phyloP scores from a whole-genome alignment of 2,113 vertebrate species.

The Periophthalmus modestus region DNA sequence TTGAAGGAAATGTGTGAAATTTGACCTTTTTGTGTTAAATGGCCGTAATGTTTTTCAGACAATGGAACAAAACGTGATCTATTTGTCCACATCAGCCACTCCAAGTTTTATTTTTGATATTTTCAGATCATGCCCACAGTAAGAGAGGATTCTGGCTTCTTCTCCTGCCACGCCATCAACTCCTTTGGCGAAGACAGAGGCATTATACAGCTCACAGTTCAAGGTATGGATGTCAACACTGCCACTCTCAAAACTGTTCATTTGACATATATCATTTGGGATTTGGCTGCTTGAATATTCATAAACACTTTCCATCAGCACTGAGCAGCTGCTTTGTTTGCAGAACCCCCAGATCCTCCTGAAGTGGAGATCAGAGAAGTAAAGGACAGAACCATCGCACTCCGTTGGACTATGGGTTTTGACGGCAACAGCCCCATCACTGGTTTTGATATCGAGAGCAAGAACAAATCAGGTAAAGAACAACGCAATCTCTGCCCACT shows the following conservation, averaged over 20 bases:
- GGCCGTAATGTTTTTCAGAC: no score
- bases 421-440: slow-evolving; percentile 98
- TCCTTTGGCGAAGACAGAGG: slow-evolving; percentile 97
- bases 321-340: neutral
- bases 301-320: neutral
- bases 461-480: slow-evolving; percentile 92
- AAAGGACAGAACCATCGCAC: slow-evolving; percentile 92
- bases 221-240: slow-evolving; percentile 80
- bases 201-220: slow-evolving; percentile 97
- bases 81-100: no score
- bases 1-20: no score
- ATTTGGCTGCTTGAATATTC: neutral
- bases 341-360: slow-evolving; percentile 95
- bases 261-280: neutral
- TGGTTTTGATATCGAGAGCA: slow-evolving; percentile 97
- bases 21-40: no score
- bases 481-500: no score
- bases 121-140: slow-evolving; percentile 93
- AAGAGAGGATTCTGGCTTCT: slow-evolving; percentile 97
- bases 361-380: slow-evolving; percentile 98
- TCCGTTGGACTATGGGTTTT: slow-evolving; percentile 98
- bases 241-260: neutral
- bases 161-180: slow-evolving; percentile 98
- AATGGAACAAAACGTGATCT: no score
- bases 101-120: neutral